Base-by-base conservation (phyloP, 2,797 vertebrate species). In the Microchirus variegatus region DNA sequence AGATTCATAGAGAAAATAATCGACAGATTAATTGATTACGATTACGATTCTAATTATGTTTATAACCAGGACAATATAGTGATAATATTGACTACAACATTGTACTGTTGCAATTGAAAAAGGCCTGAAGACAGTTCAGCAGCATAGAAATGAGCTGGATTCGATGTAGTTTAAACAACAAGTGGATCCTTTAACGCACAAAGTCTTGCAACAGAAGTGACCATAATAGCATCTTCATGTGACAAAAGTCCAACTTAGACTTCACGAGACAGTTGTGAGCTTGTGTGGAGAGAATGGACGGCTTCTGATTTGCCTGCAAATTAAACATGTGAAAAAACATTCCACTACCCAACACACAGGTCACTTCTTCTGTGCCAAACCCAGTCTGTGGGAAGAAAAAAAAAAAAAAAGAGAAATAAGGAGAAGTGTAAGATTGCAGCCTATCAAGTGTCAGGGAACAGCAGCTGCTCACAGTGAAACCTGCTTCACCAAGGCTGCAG, bases 371-470 rank as follows among this genome's bases (percentile, higher is more conserved):
- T 48, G 58, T 43, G 44, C 37, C 46, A 45, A 51, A 50, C 1
- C 44, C 35, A 37, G 56, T 14, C 0, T 31, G 31, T 4, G 31
- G 31, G 1, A 17, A 22, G 36, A 59, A 1, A 43, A 17, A 12
- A 37, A 3, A 59, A 1, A 43, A 17, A 12, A 37, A 3, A 44
- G 7, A 44, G n/a, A 17, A 50, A 45, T 2, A 48, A 38, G 45
- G 15, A 37, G 74, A 71, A 59, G 35, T 49, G 4, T 42, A 35
- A 56, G 51, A 80, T 68, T 53, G 70, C 10, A 53, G 51, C 18
- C 46, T 64, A 74, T 65, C 62, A 81, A 75, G 78, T 80, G 81
- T 75, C 41, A 14, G 65, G 36, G 19, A 75, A 19, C 16, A 42
- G 59, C 64, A 62, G 51, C 53, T 52, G 49, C 35, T 53, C 67